These are phyloP conservation scores for Ictalurus punctatus DNA, from an alignment of 2,113 vertebrate species.

Conservation along the genomic window DNA sequence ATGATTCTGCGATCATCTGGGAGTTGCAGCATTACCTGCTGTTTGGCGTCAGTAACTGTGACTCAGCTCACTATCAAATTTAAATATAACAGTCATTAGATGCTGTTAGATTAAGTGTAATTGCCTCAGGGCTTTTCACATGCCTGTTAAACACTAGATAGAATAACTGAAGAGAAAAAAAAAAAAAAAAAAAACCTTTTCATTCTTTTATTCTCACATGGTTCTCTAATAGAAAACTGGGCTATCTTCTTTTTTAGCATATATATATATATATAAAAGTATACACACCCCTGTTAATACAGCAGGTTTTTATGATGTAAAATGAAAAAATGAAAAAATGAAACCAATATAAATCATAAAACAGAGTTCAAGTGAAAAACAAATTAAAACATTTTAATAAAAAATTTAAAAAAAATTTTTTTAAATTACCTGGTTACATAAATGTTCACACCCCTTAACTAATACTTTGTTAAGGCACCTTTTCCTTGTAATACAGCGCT, in stretches of 20 bases:
- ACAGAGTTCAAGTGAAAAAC: neutral
- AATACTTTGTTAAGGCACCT: no score
- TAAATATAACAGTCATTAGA: neutral
- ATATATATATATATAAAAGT: no score
- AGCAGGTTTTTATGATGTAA: neutral
- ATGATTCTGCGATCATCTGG: neutral
- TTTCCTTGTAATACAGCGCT: neutral
- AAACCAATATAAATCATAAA: neutral
- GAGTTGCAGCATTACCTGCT: neutral
- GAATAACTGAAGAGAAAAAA: neutral
- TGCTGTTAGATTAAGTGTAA: neutral
- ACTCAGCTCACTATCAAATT: neutral
- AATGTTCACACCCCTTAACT: neutral
- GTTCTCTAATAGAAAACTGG: neutral
- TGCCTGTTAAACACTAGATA: neutral
- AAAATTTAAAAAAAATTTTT: neutral
- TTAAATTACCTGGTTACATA: neutral
- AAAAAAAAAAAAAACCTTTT: neutral
- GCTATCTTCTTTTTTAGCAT: neutral
- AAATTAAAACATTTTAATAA: neutral
- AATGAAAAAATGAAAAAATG: neutral
- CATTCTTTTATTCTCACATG: neutral
- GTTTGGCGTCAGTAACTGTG: neutral
- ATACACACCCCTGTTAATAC: neutral
- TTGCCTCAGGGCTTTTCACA: neutral